phyloP scores from a whole-genome alignment of 2,113 vertebrate species.

The Gavialis gangeticus region DNA sequence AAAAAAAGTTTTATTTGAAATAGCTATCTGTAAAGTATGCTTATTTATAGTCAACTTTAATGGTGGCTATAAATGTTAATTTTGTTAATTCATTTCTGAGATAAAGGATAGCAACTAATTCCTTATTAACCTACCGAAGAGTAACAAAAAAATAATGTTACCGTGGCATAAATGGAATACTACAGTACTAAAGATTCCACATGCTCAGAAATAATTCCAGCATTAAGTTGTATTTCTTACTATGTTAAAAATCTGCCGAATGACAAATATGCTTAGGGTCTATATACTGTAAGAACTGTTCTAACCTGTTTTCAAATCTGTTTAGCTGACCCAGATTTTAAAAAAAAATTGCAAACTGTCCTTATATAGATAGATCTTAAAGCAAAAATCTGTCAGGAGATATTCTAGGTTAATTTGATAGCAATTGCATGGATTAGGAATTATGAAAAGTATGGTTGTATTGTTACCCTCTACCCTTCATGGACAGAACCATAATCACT shows the following conservation, averaged over 20 bases:
- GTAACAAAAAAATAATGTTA: slow-evolving; percentile 9
- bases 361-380: background rate
- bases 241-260: background rate
- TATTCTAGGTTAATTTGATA: background rate
- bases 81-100: slow-evolving; percentile 53
- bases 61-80: slow-evolving; percentile 63
- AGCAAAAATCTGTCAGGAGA: background rate
- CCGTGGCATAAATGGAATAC: slow-evolving; percentile 29
- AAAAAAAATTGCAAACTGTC: background rate
- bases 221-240: background rate
- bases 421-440: background rate
- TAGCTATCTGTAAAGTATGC: slow-evolving; percentile 43
- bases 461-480: no score
- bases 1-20: slow-evolving; percentile 58
- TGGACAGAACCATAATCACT: no score
- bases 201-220: background rate
- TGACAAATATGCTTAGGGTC: background rate
- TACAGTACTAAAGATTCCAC: slow-evolving; percentile 4
- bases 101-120: slow-evolving; percentile 27
- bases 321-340: background rate
- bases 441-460: background rate
- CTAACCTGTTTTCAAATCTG: background rate
- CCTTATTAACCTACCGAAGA: slow-evolving; percentile 46
- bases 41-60: slow-evolving; percentile 65
- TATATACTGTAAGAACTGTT: background rate